Evolutionary conservation across 2,888 invertebrate species (phyloP), one percentile per base, ranked within the genome.

Genomic region (Tetrapedia diversipes): DNA sequence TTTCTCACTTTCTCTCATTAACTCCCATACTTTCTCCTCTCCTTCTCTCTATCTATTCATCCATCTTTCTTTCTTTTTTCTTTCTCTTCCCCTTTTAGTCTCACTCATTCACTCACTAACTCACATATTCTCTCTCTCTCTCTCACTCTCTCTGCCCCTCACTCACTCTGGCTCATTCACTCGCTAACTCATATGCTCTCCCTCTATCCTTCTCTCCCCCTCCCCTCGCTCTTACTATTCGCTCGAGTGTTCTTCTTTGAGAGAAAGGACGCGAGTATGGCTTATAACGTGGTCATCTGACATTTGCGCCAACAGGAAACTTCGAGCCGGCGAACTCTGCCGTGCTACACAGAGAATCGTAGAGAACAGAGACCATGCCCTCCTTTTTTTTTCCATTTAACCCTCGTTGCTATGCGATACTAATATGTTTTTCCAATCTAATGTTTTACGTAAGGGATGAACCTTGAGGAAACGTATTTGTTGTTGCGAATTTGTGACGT

Each of bases 271-370:
- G 59, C 39, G 61, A 16, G 47, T 37, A 51, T 41, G 63, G 51
- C 69, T 69, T 69, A 19, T 57, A 77, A 69, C 75, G 63, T 76
- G 76, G 76, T 61, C 77, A 77, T 63, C 77, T 59, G 77, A 68
- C 77, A 69, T 77, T 77, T 69, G 51, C 59, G 56, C 34, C 77
- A 54, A 59, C 77, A 60, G 60, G 63, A 49, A 61, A 49, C 60
- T 60, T 39, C 61, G 56, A 77, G 53, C 22, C n/a, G 24, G 49
- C 51, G 1, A 54, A 72, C 54, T 74, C 39, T 4, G 41, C 24
- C 11, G 11, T 24, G 2, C 45, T 45, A n/a, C 4, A 39, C 27
- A 16, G 16, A 32, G 34, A 24, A 11, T 8, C 19, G 8, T 4
- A 16, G 16, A 11, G 7, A n/a, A 10, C 6, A 24, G 24, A 1